Conservation (phyloP, 2,797 vertebrate genomes). For the Enteromius treurensis region DNA sequence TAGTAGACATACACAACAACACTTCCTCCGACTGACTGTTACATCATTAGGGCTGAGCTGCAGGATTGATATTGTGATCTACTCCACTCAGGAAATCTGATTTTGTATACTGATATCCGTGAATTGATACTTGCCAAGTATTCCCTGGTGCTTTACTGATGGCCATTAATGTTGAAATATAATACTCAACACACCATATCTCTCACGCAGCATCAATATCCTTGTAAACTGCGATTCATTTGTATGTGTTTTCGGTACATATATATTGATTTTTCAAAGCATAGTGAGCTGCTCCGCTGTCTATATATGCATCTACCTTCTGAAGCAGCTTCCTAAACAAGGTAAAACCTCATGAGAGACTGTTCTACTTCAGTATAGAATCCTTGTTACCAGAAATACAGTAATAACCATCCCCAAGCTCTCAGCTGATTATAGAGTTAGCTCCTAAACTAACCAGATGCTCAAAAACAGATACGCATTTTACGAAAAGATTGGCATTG, state of each 20-base stretch:
- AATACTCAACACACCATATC: not conserved
- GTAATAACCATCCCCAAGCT: not conserved
- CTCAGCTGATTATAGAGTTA: not conserved
- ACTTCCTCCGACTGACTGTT: not conserved
- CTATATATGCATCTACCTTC: not conserved
- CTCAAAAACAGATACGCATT: not conserved
- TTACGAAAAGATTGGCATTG: not conserved
- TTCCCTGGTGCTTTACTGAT: not conserved
- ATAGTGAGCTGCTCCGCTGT: not conserved
- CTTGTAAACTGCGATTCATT: not conserved
- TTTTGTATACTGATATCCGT: constrained; percentile 13
- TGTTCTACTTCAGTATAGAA: not conserved
- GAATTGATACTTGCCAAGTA: constrained; percentile 16
- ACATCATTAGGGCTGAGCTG: not conserved
- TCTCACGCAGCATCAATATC: not conserved
- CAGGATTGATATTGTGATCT: not conserved
- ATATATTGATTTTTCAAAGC: too few species aligned
- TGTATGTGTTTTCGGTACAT: not conserved
- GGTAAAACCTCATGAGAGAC: too few species aligned
- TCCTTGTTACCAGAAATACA: not conserved
- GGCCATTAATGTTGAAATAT: constrained; percentile 20
- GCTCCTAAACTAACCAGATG: not conserved
- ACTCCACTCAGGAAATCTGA: not conserved
- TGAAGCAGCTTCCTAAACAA: not conserved
- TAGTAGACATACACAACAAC: not conserved